Evolutionary conservation across 2,113 vertebrate genomes (phyloP).

Genomic region (Atherinomorus stipes): DNA sequence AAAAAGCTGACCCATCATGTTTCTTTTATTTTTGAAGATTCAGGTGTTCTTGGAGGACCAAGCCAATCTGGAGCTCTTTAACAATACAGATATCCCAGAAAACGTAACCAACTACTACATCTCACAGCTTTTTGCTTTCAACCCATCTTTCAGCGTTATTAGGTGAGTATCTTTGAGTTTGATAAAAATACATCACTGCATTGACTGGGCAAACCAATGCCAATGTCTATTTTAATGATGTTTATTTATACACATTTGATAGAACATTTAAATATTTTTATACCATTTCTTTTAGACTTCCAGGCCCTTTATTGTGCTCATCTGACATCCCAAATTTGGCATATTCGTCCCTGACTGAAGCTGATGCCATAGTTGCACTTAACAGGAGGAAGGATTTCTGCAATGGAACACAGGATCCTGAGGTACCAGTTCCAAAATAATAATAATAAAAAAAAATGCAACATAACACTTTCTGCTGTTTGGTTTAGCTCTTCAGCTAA

Average conservation of each 20-base stretch:
- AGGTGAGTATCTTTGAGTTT: conserved; percentile 47
- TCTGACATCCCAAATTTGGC: conserved; percentile 30
- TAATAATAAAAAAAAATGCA: too few relatives aligned
- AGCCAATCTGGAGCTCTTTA: conserved; percentile 74
- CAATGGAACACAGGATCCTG: conserved; percentile 30
- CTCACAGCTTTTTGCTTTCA: conserved; percentile 48
- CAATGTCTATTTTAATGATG: background rate
- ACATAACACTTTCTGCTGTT: too few relatives aligned
- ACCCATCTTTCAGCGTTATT: conserved; percentile 52
- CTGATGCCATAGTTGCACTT: conserved; percentile 23
- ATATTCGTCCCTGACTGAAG: conserved; percentile 32
- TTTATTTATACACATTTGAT: background rate
- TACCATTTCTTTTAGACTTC: conserved; percentile 39
- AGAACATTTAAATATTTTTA: background rate
- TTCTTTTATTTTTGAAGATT: conserved; percentile 46
- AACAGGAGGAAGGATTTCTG: conserved; percentile 26
- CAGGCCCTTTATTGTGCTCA: conserved; percentile 50
- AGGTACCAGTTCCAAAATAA: conserved; percentile 44
- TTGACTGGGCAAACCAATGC: background rate
- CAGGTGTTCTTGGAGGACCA: conserved; percentile 58
- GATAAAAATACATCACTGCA: background rate
- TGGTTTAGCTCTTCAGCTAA: too few relatives aligned
- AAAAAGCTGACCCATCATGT: background rate
- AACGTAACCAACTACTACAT: conserved; percentile 57
- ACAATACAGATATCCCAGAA: conserved; percentile 42